Base-by-base conservation (phyloP, 2,797 vertebrate genomes). In the Hafferia zeledoni region DNA sequence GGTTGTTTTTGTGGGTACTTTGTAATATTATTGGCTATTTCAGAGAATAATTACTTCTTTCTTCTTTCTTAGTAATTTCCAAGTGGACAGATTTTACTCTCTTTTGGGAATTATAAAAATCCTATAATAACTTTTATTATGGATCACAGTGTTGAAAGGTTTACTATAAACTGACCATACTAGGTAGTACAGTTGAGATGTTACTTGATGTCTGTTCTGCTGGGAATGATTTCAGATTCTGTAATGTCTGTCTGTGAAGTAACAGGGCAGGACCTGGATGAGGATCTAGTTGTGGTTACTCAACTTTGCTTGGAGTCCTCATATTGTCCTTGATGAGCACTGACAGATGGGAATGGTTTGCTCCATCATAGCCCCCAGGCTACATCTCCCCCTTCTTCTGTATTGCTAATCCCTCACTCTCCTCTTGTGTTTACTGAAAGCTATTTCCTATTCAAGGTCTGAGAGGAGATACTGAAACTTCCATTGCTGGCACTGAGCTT, bases 331-430 rank as follows among this genome's bases (percentile, higher is more conserved):
- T 91, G 72, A 78, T 85, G 67, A 75, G 39, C 61, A 23, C 19
- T 61, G 67, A 78, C 90, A 95, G 79, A 83, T 93, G 91, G 70
- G 57, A 13, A 69, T 84, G 70, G 43, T 61, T 89, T 77, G 77
- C 88, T 90, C 83, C 55, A 5, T 69, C 30, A 30, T n/a, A 81
- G 53, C 76, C 85, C 65, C 78, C 55, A 94, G 89, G 87, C 89
- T 87, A 41, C 27, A 59, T 53, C 12, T 72, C 13, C 31, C 22
- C 20, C 13, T 67, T 71, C 14, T 85, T n/a, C 61, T 89, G 14
- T 60, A 6, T 46, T 70, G 37, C 59, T 68, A 28, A 41, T 72
- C 30, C 24, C 61, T 39, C n/a, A 9, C 13, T 69, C 15, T 74
- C 11, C 27, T 64, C 20, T 64, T 39, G 3, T 46, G 19, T 14